A percentile compares a stretch with the other conserved stretches of the same genome.
These are phyloP conservation scores for Pogonus chalceus DNA, from an alignment of 1,140 invertebrate genomes.

Conservation along the genomic window DNA sequence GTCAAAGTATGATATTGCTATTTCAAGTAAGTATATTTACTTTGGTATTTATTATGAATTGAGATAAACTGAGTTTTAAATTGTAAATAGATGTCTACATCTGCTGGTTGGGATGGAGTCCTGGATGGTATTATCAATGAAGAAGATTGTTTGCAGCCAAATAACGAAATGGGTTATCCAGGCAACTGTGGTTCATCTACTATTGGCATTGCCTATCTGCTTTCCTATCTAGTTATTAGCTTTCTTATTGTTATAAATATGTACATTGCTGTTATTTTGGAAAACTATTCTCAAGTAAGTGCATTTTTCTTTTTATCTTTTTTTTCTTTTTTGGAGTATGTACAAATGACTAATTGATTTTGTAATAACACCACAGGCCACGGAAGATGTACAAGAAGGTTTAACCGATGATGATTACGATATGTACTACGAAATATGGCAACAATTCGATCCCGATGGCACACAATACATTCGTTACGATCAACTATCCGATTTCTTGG, in stretches of 20 bases:
- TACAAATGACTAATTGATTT: too few species aligned
- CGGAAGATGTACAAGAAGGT: slow-evolving; percentile 96
- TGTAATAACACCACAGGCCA: slow-evolving; percentile 75
- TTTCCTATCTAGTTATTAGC: slow-evolving; percentile 94
- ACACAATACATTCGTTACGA: slow-evolving; percentile 94
- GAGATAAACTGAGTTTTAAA: slow-evolving; percentile 7
- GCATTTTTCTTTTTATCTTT: not conserved
- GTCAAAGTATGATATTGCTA: slow-evolving; percentile 92
- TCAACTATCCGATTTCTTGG: slow-evolving; percentile 87
- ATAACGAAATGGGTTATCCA: slow-evolving; percentile 75
- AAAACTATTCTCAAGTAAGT: slow-evolving; percentile 77
- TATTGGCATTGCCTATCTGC: slow-evolving; percentile 87
- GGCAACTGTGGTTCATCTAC: slow-evolving; percentile 87
- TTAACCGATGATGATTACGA: slow-evolving; percentile 98
- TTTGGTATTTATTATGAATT: not conserved
- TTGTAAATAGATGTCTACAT: slow-evolving; percentile 83
- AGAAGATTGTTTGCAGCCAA: slow-evolving; percentile 78
- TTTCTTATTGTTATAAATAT: slow-evolving; percentile 98
- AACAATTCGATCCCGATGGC: slow-evolving; percentile 94
- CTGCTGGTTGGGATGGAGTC: slow-evolving; percentile 94
- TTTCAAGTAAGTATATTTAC: slow-evolving; percentile 67
- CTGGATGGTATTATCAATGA: slow-evolving; percentile 93
- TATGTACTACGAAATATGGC: slow-evolving; percentile 99
- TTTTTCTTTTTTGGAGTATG: too few species aligned
- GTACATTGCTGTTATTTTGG: slow-evolving; percentile 98